Conservation (phyloP, 2,797 vertebrate genomes). For the Hirundo rustica region DNA sequence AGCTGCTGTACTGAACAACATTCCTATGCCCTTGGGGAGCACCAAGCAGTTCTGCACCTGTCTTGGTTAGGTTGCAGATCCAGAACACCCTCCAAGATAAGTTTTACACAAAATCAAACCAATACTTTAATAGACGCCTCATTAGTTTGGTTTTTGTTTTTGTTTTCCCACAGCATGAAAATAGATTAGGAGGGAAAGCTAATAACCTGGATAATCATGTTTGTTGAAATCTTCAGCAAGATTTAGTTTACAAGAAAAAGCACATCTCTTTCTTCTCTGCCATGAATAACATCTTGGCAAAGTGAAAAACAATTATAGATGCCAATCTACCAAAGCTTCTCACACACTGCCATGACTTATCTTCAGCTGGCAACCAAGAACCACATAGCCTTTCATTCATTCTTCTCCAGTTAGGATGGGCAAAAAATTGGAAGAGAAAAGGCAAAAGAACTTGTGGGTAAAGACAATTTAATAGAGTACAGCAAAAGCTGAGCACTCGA, state of each 20-base stretch:
- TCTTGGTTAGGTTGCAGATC: neutral
- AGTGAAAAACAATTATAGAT: neutral
- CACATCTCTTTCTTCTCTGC: fast-evolving
- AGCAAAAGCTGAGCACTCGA: neutral
- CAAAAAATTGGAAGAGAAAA: neutral
- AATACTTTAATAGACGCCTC: neutral
- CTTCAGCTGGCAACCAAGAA: neutral
- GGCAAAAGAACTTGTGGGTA: neutral
- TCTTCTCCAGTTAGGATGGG: neutral
- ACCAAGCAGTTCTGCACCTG: neutral
- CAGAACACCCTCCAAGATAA: neutral
- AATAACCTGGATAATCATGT: neutral
- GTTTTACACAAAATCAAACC: neutral
- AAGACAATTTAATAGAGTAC: neutral
- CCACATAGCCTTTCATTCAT: neutral
- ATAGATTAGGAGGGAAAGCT: neutral
- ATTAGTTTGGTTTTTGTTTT: neutral
- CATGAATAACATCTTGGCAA: neutral
- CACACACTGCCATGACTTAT: neutral
- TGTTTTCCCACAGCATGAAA: neutral
- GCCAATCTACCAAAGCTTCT: neutral
- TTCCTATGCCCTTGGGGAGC: neutral
- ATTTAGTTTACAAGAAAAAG: neutral
- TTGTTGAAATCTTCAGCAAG: neutral
- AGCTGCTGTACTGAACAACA: neutral